Conservation (phyloP, 2,888 invertebrate species). For the Rhabditophanes sp. region DNA sequence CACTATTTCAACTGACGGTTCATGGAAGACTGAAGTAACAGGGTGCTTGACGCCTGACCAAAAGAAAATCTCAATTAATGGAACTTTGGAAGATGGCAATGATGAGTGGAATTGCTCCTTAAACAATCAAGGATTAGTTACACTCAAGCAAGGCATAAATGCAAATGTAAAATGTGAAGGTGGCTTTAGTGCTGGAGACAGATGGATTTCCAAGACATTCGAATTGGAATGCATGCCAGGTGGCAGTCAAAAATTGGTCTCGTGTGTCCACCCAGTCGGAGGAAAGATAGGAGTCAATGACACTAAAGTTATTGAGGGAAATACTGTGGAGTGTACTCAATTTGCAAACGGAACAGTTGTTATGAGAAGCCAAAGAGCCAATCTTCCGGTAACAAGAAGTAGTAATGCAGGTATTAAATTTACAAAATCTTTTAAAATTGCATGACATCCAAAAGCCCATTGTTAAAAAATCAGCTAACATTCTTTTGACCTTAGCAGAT, state of each 20-base stretch:
- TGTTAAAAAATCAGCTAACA: no score
- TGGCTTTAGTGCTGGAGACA: slow-evolving; percentile 9
- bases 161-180: slow-evolving; percentile 23
- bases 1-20: slow-evolving; percentile 14
- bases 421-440: no score
- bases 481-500: no score
- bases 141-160: slow-evolving; percentile 15
- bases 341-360: slow-evolving; percentile 20
- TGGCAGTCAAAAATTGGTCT: slow-evolving; percentile 10
- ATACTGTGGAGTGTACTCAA: slow-evolving; percentile 18
- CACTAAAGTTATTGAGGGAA: slow-evolving; percentile 13
- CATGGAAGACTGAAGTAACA: slow-evolving; percentile 22
- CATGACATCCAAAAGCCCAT: no score
- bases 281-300: slow-evolving; percentile 12
- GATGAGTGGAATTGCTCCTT: slow-evolving; percentile 14
- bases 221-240: slow-evolving; percentile 20
- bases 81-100: slow-evolving; percentile 13
- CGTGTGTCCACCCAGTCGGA: slow-evolving; percentile 19
- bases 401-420: no score
- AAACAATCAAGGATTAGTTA: slow-evolving; percentile 15
- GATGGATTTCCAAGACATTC: slow-evolving; percentile 21
- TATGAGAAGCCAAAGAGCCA: no score
- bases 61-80: slow-evolving; percentile 7
- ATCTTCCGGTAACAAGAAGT: no score
- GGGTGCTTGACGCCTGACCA: slow-evolving; percentile 15